Evolutionary conservation across 1,140 invertebrate genomes (phyloP).

Genomic region (Drosophila funebris): DNA sequence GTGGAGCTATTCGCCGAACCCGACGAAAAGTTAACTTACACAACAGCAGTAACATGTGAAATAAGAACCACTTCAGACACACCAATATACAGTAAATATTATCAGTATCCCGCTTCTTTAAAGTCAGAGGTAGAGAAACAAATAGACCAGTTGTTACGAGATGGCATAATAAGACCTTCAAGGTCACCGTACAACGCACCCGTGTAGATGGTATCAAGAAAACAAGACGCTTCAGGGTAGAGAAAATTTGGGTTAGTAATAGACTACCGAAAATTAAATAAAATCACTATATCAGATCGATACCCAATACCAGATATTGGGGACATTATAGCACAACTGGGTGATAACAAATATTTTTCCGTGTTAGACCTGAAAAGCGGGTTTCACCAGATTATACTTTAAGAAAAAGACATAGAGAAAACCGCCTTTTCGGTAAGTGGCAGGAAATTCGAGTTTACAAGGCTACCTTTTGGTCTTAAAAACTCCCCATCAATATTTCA

Average conservation of each 20-base stretch:
- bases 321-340: not conserved
- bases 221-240: not conserved
- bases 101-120: no score
- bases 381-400: not conserved
- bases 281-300: constrained; percentile 1
- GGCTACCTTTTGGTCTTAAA: not conserved
- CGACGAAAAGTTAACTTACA: no score
- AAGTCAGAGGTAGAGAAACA: no score
- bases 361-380: constrained; percentile 2
- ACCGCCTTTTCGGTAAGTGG: no score
- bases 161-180: constrained; percentile 2
- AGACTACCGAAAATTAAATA: not conserved
- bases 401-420: not conserved
- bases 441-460: not conserved
- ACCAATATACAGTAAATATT: no score
- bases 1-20: no score
- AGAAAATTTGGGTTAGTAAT: constrained; percentile 6
- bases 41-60: no score
- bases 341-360: constrained; percentile 4
- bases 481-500: not conserved
- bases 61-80: no score
- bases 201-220: not conserved
- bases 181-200: no score
- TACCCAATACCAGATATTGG: not conserved
- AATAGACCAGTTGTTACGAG: no score